A percentile compares a stretch with the other conserved stretches of the same genome.
These are phyloP conservation scores for Scaptomyza montana DNA, from an alignment of 1,140 invertebrate genomes.

Conservation along the genomic window DNA sequence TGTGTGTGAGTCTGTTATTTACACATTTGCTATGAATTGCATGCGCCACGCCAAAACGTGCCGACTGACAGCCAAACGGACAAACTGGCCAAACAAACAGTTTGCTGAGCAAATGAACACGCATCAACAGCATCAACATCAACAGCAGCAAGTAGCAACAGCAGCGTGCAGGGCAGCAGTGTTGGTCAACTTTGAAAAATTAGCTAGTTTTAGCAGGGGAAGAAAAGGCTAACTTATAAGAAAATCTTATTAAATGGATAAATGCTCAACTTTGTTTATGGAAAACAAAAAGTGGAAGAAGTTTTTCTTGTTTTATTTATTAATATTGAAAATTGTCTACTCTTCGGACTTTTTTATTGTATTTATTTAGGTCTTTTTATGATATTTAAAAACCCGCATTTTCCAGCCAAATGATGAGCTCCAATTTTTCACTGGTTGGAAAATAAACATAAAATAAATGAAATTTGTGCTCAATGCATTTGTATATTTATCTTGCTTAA, in stretches of 20 bases:
- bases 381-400: no score
- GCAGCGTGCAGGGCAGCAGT: neutral
- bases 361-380: neutral
- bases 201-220: neutral
- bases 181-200: neutral
- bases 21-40: conserved; percentile 76
- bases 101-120: conserved; percentile 49
- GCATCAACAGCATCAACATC: conserved; percentile 32
- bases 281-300: neutral
- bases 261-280: neutral
- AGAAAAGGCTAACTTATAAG: no score
- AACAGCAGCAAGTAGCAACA: conserved; percentile 20
- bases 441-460: no score
- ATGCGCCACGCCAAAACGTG: conserved; percentile 70
- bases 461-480: no score
- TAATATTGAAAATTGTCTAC: no score
- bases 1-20: conserved; percentile 58
- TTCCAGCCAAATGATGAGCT: no score
- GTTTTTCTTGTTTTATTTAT: neutral
- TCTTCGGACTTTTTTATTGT: neutral
- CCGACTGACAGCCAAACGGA: conserved; percentile 59
- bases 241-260: neutral
- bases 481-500: no score
- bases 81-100: conserved; percentile 34
- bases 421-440: no score